Percentiles rank a stretch among this genome's conserved stretches.
These are phyloP conservation scores for Lucilia cuprina DNA, from an alignment of 1,140 invertebrate species.

Conservation along the genomic window DNA sequence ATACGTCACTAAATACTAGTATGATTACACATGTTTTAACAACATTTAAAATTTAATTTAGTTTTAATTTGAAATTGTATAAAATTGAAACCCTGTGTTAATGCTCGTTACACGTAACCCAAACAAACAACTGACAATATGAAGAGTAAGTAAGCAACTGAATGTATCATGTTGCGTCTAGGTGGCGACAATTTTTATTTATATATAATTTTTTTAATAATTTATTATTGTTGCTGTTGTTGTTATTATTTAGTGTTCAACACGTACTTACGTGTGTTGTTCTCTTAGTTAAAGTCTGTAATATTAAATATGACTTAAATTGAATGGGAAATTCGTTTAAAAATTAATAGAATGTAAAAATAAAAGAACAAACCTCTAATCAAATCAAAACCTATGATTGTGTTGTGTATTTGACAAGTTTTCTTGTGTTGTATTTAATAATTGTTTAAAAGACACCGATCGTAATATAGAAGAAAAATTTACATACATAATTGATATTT, in stretches of 20 bases:
- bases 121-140: no score
- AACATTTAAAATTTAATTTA: no score
- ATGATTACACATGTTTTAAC: no score
- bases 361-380: neutral
- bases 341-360: neutral
- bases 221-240: neutral
- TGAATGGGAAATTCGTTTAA: neutral
- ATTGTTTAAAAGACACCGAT: neutral
- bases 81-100: no score
- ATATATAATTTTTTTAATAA: neutral
- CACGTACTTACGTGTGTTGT: neutral
- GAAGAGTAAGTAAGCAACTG: no score
- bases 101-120: no score
- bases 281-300: neutral
- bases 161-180: neutral
- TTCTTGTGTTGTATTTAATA: neutral
- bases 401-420: neutral
- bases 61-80: no score
- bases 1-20: no score
- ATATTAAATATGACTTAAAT: neutral
- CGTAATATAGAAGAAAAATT: neutral
- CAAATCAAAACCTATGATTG: neutral
- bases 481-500: neutral
- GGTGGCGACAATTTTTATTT: slow-evolving; percentile 3
- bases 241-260: neutral